Evolutionary conservation across 2,113 vertebrate genomes (phyloP), one percentile per base, ranked within the genome.

Genomic region (Paramormyrops kingsleyae): DNA sequence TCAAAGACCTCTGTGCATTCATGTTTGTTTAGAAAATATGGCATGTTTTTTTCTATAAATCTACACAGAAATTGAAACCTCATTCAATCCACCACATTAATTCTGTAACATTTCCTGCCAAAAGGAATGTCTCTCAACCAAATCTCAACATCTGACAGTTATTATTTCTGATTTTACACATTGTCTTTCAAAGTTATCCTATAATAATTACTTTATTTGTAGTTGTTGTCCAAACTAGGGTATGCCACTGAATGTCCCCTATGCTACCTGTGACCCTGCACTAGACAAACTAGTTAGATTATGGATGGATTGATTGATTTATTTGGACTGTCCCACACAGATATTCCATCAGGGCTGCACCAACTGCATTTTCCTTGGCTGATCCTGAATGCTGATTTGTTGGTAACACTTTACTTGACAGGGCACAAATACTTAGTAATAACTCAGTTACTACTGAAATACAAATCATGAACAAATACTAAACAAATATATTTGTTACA

Each of bases 21-120:
- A 35, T 46, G 44, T n/a, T 84, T 84, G 83, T 84, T 84, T 84
- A 47, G 44, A 84, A 84, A 84, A 84, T 84, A 84, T n/a, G 9
- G 24, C 3, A 1, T 6, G 7, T 83, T n/a, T 83, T 80, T 83
- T 84, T 21, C 44, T 46, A 19, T 47, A 47, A 84, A 46, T 84
- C 44, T 35, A 42, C 5, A 42, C 74, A 80, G 19, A 42, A 80
- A 80, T 80, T 80, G 15, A 42, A 27, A 5, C 13, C 70, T 77
- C 70, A 77, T 80, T 80, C 74, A 42, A 42, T 42, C 42, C 42
- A 42, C 42, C 42, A 42, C 42, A 9, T 2, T 17, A 77, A 77
- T 77, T 13, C 66, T 74, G 66, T 74, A 31, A n/a, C 66, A 70
- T 10, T 70, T 31, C 35, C 70, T 77, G 31, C 5, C 70, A 77